A percentile compares a stretch with the other conserved stretches of the same genome.
These are phyloP conservation scores for Sebastes nivosus DNA, from an alignment of 2,797 vertebrate genomes.

Conservation along the genomic window DNA sequence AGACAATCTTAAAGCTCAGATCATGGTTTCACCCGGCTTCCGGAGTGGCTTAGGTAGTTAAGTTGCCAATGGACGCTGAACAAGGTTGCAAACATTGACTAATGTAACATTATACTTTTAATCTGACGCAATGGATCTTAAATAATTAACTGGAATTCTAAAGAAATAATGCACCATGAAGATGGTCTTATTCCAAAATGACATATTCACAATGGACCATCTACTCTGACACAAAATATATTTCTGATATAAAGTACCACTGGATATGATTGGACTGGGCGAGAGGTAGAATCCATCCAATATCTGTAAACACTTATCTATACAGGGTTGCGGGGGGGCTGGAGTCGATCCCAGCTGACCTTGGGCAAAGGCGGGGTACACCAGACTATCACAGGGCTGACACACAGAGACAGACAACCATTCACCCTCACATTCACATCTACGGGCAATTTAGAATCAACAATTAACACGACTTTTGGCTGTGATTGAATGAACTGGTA, in stretches of 20 bases:
- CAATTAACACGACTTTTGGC: not conserved
- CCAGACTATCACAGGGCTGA: too few species aligned
- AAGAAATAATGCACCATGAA: not conserved
- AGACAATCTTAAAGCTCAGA: slow-evolving; percentile 38
- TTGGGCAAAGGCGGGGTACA: too few species aligned
- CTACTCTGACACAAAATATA: not conserved
- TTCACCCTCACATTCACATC: too few species aligned
- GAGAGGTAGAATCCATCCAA: not conserved
- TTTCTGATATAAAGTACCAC: not conserved
- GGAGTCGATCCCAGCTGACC: too few species aligned
- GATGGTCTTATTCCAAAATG: not conserved
- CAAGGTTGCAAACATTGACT: slow-evolving; percentile 7
- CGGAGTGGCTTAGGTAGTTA: slow-evolving; percentile 27
- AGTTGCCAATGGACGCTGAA: slow-evolving; percentile 12
- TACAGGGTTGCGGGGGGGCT: too few species aligned
- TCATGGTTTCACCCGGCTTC: slow-evolving; percentile 47
- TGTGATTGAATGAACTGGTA: not conserved
- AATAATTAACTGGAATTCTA: not conserved
- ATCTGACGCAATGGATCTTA: slow-evolving; percentile 10
- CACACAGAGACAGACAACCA: too few species aligned
- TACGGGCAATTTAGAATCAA: too few species aligned
- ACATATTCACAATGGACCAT: slow-evolving; percentile 1
- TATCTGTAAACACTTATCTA: too few species aligned
- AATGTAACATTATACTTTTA: slow-evolving; percentile 29
- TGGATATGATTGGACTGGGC: too few species aligned